Conservation (phyloP, 2,797 vertebrate genomes). For the Gymnothorax javanicus region DNA sequence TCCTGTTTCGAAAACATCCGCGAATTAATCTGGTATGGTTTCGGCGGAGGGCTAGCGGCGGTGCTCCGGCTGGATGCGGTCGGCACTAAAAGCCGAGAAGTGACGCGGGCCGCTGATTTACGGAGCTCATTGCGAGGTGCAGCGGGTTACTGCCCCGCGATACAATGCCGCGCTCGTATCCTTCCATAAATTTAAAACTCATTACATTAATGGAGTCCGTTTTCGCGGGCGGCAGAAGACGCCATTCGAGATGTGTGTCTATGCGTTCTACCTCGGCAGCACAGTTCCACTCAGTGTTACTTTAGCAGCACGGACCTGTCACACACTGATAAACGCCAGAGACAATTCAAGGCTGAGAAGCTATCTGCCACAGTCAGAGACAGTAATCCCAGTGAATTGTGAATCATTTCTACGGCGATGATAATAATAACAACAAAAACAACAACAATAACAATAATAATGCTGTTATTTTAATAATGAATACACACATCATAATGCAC, state of each 20-base stretch:
- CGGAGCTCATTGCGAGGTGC: conserved; percentile 34
- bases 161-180: conserved; percentile 44
- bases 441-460: not conserved
- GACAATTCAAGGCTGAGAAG: conserved; percentile 26
- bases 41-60: conserved; percentile 19
- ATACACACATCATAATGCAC: not conserved
- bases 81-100: conserved; percentile 46
- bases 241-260: not conserved
- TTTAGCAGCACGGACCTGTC: conserved; percentile 51
- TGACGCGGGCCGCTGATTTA: conserved; percentile 50
- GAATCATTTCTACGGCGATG: not conserved
- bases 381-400: not conserved
- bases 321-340: conserved; percentile 31
- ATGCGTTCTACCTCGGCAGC: not conserved
- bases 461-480: not conserved
- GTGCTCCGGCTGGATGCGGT: conserved; percentile 13
- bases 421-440: not conserved
- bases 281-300: conserved; percentile 58
- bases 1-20: conserved; percentile 34
- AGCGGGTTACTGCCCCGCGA: conserved; percentile 37
- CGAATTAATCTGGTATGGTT: conserved; percentile 36
- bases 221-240: conserved; percentile 15
- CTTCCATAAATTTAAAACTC: conserved; percentile 61
- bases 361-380: not conserved
- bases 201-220: conserved; percentile 56